Conservation (phyloP, 1,140 invertebrate genomes). For the Aphis gossypii region DNA sequence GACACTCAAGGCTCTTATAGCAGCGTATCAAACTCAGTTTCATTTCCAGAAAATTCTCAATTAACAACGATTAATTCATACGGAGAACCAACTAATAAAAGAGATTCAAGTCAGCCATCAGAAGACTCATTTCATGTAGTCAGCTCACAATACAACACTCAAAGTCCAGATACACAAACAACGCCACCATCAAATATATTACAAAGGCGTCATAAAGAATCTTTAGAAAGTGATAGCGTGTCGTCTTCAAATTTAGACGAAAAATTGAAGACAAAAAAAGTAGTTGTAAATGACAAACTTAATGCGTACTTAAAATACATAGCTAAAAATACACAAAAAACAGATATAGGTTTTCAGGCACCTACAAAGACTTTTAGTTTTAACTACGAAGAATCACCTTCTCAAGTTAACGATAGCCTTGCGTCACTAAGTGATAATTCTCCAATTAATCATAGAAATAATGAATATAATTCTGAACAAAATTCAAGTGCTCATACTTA, state of each 20-base stretch:
- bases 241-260: neutral
- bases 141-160: conserved; percentile 28
- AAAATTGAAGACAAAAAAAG: conserved; percentile 29
- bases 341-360: conserved; percentile 59
- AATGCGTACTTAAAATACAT: conserved; percentile 57
- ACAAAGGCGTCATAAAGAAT: conserved; percentile 48
- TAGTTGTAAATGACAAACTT: conserved; percentile 55
- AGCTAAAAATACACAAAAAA: conserved; percentile 45
- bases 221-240: conserved; percentile 1
- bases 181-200: neutral
- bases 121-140: neutral
- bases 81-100: conserved; percentile 50
- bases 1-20: conserved; percentile 43
- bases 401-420: conserved; percentile 42
- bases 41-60: conserved; percentile 38
- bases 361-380: conserved; percentile 60
- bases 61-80: conserved; percentile 58
- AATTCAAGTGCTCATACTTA: neutral
- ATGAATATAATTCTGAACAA: conserved; percentile 35
- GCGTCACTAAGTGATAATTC: neutral
- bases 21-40: conserved; percentile 39
- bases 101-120: neutral
- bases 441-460: conserved; percentile 49
- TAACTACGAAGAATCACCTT: conserved; percentile 52
- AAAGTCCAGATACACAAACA: conserved; percentile 21